A percentile compares a stretch with the other conserved stretches of the same genome.
Evolutionary conservation across 2,113 vertebrate genomes (phyloP).

Genomic region (Scolopax mira): DNA sequence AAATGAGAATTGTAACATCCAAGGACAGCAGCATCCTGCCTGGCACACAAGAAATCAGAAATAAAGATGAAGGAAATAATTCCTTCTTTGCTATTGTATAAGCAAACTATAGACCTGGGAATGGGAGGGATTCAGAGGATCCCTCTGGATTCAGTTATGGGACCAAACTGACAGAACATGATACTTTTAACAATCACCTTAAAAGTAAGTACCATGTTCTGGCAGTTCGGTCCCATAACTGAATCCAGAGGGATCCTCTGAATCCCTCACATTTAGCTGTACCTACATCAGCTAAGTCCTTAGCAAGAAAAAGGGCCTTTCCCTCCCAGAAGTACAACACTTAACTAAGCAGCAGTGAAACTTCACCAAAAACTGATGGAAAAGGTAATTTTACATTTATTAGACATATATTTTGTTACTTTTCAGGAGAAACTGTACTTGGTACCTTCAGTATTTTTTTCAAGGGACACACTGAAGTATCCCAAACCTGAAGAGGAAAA

Average conservation of each 20-base stretch:
- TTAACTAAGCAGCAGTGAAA: neutral
- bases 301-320: neutral
- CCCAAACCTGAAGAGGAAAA: neutral
- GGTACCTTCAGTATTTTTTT: neutral
- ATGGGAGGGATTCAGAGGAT: neutral
- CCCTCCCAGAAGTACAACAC: neutral
- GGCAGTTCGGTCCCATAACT: fast-evolving
- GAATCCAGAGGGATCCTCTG: neutral
- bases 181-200: neutral
- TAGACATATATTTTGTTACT: neutral
- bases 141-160: fast-evolving
- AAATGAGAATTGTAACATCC: neutral
- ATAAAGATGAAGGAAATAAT: neutral
- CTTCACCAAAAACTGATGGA: neutral
- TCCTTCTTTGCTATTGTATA: neutral
- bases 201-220: neutral
- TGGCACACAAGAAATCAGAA: neutral
- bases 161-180: neutral
- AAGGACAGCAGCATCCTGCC: neutral
- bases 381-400: neutral
- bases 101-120: neutral
- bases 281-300: neutral
- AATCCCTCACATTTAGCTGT: neutral
- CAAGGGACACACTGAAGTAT: neutral
- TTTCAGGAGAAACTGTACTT: neutral